These are phyloP conservation scores for Oplegnathus fasciatus DNA, from an alignment of 2,113 vertebrate genomes.

Conservation along the genomic window DNA sequence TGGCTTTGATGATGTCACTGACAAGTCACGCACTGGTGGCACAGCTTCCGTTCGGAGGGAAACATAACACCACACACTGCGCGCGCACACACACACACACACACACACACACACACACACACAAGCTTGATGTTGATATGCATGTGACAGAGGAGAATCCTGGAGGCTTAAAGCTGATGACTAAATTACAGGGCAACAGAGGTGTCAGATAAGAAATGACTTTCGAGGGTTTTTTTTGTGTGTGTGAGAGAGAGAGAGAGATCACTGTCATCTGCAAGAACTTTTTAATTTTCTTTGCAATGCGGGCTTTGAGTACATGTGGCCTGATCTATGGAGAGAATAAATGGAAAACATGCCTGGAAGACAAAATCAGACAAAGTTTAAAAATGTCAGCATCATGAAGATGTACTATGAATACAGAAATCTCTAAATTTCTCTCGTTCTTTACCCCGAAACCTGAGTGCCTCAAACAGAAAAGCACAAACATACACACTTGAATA, in stretches of 20 bases:
- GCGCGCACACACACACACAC: not conserved
- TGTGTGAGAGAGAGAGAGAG: no score
- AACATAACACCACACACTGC: slow-evolving; percentile 67
- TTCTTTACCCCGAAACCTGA: not conserved
- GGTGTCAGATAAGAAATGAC: slow-evolving; percentile 38
- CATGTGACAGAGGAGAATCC: slow-evolving; percentile 43
- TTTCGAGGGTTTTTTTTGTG: slow-evolving; percentile 1
- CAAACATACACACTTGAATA: not conserved
- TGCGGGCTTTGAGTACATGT: not conserved
- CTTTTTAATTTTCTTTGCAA: not conserved
- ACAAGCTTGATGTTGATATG: slow-evolving; percentile 26
- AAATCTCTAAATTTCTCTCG: not conserved
- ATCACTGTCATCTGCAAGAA: no score
- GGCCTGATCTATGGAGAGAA: not conserved
- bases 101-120: slow-evolving; percentile 18
- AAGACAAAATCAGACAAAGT: not conserved
- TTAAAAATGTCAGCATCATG: not conserved
- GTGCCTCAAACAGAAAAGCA: not conserved
- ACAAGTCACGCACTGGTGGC: slow-evolving; percentile 80
- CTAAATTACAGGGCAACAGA: slow-evolving; percentile 55
- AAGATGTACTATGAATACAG: not conserved
- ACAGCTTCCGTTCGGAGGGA: slow-evolving; percentile 82
- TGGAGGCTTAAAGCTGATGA: slow-evolving; percentile 47
- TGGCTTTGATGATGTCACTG: slow-evolving; percentile 87
- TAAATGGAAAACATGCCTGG: not conserved